These are phyloP conservation scores for Oeneis ivallda DNA, from an alignment of 2,888 invertebrate genomes.

Conservation along the genomic window DNA sequence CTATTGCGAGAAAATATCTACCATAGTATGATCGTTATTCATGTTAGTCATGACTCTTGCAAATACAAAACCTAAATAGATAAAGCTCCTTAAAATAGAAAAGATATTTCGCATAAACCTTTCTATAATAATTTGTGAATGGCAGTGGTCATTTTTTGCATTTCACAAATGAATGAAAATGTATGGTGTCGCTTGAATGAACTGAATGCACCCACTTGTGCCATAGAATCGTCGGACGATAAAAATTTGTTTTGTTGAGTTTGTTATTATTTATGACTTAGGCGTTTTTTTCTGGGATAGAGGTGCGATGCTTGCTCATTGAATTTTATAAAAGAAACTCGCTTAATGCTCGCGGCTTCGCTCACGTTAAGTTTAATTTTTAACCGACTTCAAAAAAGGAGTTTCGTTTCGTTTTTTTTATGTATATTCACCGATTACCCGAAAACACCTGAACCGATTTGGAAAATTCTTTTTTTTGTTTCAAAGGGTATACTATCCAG, in stretches of 20 bases:
- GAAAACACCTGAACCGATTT: too few relatives aligned
- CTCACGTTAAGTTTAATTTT: too few relatives aligned
- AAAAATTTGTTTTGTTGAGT: slow-evolving; percentile 76
- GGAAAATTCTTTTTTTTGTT: too few relatives aligned
- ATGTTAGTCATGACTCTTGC: too few relatives aligned
- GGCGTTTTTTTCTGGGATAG: slow-evolving; percentile 41
- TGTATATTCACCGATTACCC: too few relatives aligned
- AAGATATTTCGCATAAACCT: slow-evolving; percentile 5
- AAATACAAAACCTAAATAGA: too few relatives aligned
- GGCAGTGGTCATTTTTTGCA: slow-evolving; percentile 55
- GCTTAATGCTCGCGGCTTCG: too few relatives aligned
- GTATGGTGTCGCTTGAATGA: slow-evolving; percentile 58
- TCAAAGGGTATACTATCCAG: too few relatives aligned
- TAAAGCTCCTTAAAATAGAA: not conserved
- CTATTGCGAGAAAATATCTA: too few relatives aligned
- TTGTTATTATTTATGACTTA: slow-evolving; percentile 70
- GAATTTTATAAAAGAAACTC: not conserved
- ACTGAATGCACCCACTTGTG: slow-evolving; percentile 45
- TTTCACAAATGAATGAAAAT: slow-evolving; percentile 65
- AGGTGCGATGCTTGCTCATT: not conserved
- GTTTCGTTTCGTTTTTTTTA: too few relatives aligned
- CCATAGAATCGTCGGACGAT: slow-evolving; percentile 56
- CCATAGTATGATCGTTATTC: too few relatives aligned
- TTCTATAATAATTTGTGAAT: slow-evolving; percentile 18
- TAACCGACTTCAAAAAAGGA: too few relatives aligned